Percentiles rank a stretch among this genome's conserved stretches.
These are phyloP conservation scores for Rhamphomyia laevipes DNA, from an alignment of 2,888 invertebrate genomes.

Conservation along the genomic window DNA sequence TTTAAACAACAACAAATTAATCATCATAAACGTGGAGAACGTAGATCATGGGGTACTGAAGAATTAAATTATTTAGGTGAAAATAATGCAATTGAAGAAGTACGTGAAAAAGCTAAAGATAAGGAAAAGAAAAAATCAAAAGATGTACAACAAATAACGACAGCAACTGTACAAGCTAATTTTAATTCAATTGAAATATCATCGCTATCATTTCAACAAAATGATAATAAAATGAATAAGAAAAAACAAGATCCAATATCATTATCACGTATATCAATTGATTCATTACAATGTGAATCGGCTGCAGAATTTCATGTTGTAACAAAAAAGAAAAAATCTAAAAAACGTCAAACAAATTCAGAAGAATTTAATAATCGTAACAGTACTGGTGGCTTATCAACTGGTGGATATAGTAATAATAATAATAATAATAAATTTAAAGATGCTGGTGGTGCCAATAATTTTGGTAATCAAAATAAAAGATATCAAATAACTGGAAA, in stretches of 20 bases:
- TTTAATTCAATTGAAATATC: not conserved
- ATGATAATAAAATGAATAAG: conserved; percentile 9
- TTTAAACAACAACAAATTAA: not conserved
- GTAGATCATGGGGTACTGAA: conserved; percentile 58
- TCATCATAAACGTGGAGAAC: conserved; percentile 31
- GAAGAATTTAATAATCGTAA: conserved; percentile 9
- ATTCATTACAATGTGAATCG: conserved; percentile 39
- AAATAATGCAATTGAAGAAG: conserved; percentile 20
- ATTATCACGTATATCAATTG: conserved; percentile 22
- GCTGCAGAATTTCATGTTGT: conserved; percentile 71
- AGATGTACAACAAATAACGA: conserved; percentile 3
- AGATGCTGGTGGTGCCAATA: not conserved
- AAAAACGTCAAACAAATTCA: conserved; percentile 44
- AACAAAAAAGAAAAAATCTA: conserved; percentile 68
- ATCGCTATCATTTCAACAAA: too few species aligned
- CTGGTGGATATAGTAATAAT: not conserved
- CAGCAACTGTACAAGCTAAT: conserved; percentile 1
- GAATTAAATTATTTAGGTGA: conserved; percentile 41
- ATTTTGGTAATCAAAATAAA: conserved; percentile 7
- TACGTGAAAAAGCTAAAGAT: conserved; percentile 17
- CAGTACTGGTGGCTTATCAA: not conserved
- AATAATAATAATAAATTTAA: not conserved
- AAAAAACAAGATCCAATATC: not conserved
- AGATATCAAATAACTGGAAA: conserved; percentile 17
- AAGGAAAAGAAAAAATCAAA: conserved; percentile 20